Base-by-base conservation (phyloP, 2,888 invertebrate species). In the Pristionchus exspectatus region DNA sequence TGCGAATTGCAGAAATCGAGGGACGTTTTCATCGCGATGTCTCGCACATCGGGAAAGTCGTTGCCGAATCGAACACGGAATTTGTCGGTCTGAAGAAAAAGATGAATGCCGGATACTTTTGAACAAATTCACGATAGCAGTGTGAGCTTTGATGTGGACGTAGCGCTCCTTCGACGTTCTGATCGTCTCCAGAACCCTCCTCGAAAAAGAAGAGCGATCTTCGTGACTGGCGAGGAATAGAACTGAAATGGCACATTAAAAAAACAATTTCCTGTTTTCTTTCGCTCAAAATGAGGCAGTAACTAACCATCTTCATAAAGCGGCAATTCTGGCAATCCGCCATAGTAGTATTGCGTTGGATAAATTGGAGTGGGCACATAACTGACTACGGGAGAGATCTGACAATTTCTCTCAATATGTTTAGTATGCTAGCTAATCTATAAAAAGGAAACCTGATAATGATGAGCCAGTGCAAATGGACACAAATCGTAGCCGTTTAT, bases 1-100 rank as follows among this genome's bases (percentile, higher is more conserved):
- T 69, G 66, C 7, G 87, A 38, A 24, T 87, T 87, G 69, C 30
- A 33, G 69, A 87, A 69, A 50, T 87, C 87, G 30, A 50, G 54
- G 12, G 87, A 66, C 2, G n/a, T 50, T 12, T 44, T 44, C 44
- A 56, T 66, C 0, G 69, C 44, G 4, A 87, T 69, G 1, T 50
- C 87, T 12, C 54, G 63, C n/a, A 69, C 87, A n/a, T 66, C 66
- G 12, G 87, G 69, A 38, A 87, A 87, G 38, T 24, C 38, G 4
- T 24, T 5, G 1, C 84, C 50, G n/a, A 84, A 84, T 7, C 84
- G 84, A 10, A 59, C 56, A 1, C 84, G 84, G 33, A 84, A 33
- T 10, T 59, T 44, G 21, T 9, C 3, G 0, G n/a, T 84, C 84
- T 84, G 83, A 50, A n/a, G 1, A 50, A n/a, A 14, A 27, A 14